Conservation (phyloP, 30 jellyfish, hydroid and myxozoan species). For the Chrysaora quinquecirrha region DNA sequence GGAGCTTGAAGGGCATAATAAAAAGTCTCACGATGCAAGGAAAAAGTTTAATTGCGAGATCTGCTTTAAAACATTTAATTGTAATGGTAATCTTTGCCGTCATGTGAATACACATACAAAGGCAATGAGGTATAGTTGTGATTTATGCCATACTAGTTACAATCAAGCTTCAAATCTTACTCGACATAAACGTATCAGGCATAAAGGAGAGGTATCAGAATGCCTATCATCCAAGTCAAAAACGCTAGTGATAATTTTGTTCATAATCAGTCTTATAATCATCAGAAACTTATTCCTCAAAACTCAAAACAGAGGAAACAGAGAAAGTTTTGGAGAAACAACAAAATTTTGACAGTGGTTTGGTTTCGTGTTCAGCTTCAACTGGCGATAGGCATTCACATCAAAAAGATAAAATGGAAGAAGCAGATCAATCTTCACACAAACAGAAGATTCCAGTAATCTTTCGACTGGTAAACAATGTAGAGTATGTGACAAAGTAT, state of each 20-base stretch:
- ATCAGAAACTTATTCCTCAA: too few species aligned
- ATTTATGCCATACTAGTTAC: slow-evolving; percentile 39
- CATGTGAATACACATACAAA: slow-evolving; percentile 58
- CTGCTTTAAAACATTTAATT: slow-evolving; percentile 50
- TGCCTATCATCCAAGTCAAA: background rate
- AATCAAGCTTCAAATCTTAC: slow-evolving; percentile 40
- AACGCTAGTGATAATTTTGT: too few species aligned
- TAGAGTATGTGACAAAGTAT: background rate
- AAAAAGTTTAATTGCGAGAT: slow-evolving; percentile 41
- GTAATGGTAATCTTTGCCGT: slow-evolving; percentile 39
- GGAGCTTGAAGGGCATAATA: slow-evolving; percentile 5
- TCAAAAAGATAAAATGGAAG: too few species aligned
- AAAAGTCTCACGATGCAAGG: slow-evolving; percentile 32
- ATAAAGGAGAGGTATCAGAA: slow-evolving; percentile 26
- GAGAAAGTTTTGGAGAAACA: too few species aligned
- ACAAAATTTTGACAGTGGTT: too few species aligned
- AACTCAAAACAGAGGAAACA: too few species aligned
- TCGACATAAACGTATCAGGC: slow-evolving; percentile 32
- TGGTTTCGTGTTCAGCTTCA: too few species aligned
- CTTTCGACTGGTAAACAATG: background rate
- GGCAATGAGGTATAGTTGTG: slow-evolving; percentile 26
- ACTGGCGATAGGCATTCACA: too few species aligned
- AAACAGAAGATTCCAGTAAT: too few species aligned
- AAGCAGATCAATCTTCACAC: too few species aligned
- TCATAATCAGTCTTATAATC: too few species aligned